A percentile compares a stretch with the other conserved stretches of the same genome.
phyloP scores from a whole-genome alignment of 1,140 invertebrate species.

The Nymphalis io region DNA sequence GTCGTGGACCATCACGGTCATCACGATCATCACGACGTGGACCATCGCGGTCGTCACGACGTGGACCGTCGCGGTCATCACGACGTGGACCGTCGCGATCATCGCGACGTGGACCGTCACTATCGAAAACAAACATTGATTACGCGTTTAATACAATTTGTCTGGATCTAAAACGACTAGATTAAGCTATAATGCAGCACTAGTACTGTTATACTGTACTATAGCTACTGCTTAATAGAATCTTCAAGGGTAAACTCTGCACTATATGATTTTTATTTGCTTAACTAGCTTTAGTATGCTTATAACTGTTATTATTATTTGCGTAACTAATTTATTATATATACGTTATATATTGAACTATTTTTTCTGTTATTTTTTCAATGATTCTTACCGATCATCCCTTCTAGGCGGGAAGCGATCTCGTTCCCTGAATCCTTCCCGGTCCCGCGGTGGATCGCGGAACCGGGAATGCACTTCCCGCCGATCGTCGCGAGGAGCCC shows the following conservation, averaged over 20 bases:
- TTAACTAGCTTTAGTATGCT: too few species aligned
- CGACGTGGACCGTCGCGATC: conserved; percentile 38
- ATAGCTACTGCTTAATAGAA: too few species aligned
- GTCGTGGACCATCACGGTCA: conserved; percentile 44
- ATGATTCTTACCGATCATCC: conserved; percentile 49
- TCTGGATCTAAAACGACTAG: too few species aligned
- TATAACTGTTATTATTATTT: too few species aligned
- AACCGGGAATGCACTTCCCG: too few species aligned
- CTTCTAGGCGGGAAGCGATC: conserved; percentile 48
- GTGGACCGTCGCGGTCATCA: conserved; percentile 35
- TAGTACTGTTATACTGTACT: too few species aligned
- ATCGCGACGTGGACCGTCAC: conserved; percentile 37
- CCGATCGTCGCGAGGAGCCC: conserved; percentile 49
- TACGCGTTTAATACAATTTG: too few species aligned
- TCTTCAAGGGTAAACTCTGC: too few species aligned
- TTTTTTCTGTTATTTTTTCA: neutral
- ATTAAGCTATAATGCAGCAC: too few species aligned
- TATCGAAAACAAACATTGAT: neutral
- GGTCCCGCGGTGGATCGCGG: conserved; percentile 39
- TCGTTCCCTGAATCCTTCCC: conserved; percentile 38
- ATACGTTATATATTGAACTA: too few species aligned
- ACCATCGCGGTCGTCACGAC: conserved; percentile 45
- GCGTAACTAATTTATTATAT: too few species aligned
- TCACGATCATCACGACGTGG: conserved; percentile 55
- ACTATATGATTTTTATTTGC: too few species aligned